Evolutionary conservation across 2,113 vertebrate genomes (phyloP).

Genomic region (Gymnarchus niloticus): DNA sequence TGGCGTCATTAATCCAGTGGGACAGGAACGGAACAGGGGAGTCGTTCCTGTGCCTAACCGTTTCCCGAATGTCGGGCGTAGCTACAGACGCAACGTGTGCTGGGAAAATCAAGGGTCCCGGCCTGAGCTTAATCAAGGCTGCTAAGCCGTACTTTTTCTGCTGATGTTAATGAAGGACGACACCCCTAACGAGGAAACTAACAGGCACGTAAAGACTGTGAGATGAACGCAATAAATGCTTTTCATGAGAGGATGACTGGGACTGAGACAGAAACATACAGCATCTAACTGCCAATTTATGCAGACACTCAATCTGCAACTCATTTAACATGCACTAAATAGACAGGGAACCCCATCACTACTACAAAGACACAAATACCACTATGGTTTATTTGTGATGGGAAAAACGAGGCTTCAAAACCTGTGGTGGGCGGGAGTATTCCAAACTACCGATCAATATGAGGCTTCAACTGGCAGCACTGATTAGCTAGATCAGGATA

Average conservation of each 20-base stretch:
- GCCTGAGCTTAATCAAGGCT: neutral
- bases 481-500: too few relatives aligned
- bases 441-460: too few relatives aligned
- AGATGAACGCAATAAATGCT: neutral
- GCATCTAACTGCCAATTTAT: neutral
- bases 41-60: neutral
- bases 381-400: too few relatives aligned
- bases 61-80: neutral
- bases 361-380: neutral
- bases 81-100: neutral
- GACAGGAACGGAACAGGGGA: neutral
- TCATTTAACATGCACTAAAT: neutral
- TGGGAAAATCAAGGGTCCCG: neutral
- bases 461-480: too few relatives aligned
- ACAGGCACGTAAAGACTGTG: neutral
- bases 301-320: neutral
- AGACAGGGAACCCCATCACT: neutral
- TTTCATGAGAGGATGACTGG: neutral
- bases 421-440: too few relatives aligned
- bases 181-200: neutral
- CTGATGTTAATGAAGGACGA: neutral
- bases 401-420: too few relatives aligned
- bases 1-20: neutral
- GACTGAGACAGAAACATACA: too few relatives aligned
- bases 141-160: neutral